phyloP scores from a whole-genome alignment of 2,797 vertebrate species.

The Leptoclinus maculatus region DNA sequence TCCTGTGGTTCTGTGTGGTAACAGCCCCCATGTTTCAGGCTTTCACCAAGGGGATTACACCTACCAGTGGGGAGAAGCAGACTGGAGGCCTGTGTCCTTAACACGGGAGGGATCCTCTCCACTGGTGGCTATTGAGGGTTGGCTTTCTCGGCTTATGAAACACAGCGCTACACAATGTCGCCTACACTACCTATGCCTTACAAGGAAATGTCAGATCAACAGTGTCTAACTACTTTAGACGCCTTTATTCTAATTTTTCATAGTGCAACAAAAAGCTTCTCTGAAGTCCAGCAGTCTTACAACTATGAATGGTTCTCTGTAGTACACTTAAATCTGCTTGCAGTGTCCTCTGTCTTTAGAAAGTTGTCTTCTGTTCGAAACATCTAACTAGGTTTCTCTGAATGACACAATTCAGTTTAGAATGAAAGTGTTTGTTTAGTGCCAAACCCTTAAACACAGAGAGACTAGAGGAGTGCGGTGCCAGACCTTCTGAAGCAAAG shows the following conservation, averaged over 20 bases:
- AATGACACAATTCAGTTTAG: constrained; percentile 29
- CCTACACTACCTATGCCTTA: constrained; percentile 12
- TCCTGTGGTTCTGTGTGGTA: constrained; percentile 70
- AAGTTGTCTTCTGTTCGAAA: constrained; percentile 9
- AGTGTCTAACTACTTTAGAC: constrained; percentile 30
- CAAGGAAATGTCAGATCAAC: constrained; percentile 25
- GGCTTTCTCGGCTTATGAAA: constrained; percentile 40
- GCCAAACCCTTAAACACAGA: constrained; percentile 47
- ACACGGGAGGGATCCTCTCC: constrained; percentile 59
- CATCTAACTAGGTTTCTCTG: constrained; percentile 9
- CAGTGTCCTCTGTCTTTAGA: constrained; percentile 26
- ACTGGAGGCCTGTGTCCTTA: constrained; percentile 66
- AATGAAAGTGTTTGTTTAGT: constrained; percentile 42
- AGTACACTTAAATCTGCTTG: constrained; percentile 21
- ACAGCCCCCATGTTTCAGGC: constrained; percentile 59
- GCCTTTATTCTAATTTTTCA: constrained; percentile 50
- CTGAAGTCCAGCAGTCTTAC: constrained; percentile 40
- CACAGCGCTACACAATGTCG: constrained; percentile 23
- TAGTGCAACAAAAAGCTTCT: constrained; percentile 36
- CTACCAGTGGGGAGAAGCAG: constrained; percentile 60
- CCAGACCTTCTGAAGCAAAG: constrained; percentile 56
- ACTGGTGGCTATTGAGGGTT: constrained; percentile 50
- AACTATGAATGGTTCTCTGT: constrained; percentile 22
- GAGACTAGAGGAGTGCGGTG: constrained; percentile 37
- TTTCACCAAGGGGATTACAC: constrained; percentile 70